A percentile compares a stretch with the other conserved stretches of the same genome.
Evolutionary conservation across 1,140 invertebrate genomes (phyloP).

Genomic region (Papilio xuthus): DNA sequence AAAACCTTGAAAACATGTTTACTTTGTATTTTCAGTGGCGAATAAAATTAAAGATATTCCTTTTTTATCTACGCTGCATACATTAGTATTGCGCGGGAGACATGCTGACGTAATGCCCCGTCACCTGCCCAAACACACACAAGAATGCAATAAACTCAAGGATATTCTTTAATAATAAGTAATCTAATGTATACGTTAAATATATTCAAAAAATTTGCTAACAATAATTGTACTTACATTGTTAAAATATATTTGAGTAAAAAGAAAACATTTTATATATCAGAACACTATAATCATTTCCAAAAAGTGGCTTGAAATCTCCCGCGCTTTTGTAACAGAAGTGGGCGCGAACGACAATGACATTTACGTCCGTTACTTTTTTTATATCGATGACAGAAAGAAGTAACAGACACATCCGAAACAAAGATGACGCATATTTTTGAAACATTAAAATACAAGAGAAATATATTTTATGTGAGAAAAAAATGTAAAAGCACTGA

Average conservation of each 20-base stretch:
- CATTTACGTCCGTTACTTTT: constrained; percentile 1
- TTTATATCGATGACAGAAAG: background rate
- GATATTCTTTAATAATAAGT: background rate
- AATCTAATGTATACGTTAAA: background rate
- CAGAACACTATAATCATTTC: too few species aligned
- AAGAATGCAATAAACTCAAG: background rate
- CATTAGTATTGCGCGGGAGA: constrained; percentile 2
- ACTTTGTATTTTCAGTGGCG: background rate
- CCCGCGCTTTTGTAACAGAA: background rate
- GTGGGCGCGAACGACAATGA: background rate
- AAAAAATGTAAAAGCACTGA: too few species aligned
- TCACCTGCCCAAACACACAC: background rate
- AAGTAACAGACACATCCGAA: background rate
- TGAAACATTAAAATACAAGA: too few species aligned
- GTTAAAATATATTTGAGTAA: too few species aligned
- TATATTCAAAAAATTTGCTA: background rate
- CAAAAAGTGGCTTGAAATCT: background rate
- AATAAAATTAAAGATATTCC: constrained; percentile 1
- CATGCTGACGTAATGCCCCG: background rate
- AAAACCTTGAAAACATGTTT: background rate
- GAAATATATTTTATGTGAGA: too few species aligned
- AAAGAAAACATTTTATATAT: too few species aligned
- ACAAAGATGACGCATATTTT: background rate
- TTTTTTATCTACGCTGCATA: constrained; percentile 11
- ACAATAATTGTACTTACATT: background rate